phyloP scores from a whole-genome alignment of 53 echinoderm and acorn worm species.

The Luidia sarsii region DNA sequence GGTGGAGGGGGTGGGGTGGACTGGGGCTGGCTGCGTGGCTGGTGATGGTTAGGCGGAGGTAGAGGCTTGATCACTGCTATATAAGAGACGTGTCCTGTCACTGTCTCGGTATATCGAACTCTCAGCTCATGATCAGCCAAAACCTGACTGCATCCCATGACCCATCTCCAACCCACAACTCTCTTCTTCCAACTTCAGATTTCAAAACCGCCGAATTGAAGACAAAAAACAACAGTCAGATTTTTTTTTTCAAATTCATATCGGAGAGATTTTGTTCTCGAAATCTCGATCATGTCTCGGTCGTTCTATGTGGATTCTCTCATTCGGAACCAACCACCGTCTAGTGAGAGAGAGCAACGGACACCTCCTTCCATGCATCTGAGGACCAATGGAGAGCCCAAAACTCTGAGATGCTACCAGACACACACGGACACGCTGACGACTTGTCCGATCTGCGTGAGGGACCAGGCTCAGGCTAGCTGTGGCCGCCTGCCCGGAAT shows the following conservation, averaged over 20 bases:
- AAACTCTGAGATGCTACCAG: constrained; percentile 65
- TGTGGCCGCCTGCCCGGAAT: constrained; percentile 69
- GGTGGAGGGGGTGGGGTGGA: too few relatives aligned
- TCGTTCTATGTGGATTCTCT: constrained; percentile 99
- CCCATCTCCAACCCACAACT: too few relatives aligned
- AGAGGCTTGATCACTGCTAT: too few relatives aligned
- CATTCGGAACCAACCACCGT: constrained; percentile 85
- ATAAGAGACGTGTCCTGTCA: too few relatives aligned
- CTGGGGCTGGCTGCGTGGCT: too few relatives aligned
- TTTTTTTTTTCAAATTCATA: background rate
- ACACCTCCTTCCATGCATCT: constrained; percentile 65
- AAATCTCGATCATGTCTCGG: constrained; percentile 71
- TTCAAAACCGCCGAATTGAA: too few relatives aligned
- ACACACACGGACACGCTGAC: constrained; percentile 75
- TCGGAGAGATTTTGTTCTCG: background rate
- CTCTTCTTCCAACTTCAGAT: too few relatives aligned
- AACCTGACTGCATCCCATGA: too few relatives aligned
- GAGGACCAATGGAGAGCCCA: constrained; percentile 63
- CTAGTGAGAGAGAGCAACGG: constrained; percentile 71
- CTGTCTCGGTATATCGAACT: too few relatives aligned
- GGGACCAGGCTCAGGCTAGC: constrained; percentile 67
- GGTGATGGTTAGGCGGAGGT: too few relatives aligned
- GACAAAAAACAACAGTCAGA: too few relatives aligned
- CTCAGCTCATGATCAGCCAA: too few relatives aligned
- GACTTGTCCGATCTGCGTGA: constrained; percentile 78